phyloP scores from a whole-genome alignment of 2,888 invertebrate species.

The Nebria brevicollis region DNA sequence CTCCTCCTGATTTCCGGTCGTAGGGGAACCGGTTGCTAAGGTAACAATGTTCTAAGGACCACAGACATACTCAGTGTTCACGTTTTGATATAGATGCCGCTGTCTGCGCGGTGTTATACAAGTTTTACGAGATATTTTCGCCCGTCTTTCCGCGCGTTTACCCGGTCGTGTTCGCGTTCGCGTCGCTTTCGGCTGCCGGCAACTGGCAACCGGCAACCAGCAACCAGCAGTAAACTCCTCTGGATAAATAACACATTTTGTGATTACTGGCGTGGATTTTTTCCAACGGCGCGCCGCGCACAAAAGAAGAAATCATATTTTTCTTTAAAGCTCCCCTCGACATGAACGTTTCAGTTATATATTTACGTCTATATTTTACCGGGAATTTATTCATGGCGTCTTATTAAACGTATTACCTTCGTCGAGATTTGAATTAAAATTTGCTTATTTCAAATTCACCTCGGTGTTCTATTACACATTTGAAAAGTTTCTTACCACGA shows the following conservation, averaged over 20 bases:
- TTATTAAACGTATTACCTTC: background rate
- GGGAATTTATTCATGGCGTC: background rate
- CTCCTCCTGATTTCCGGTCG: slow-evolving; percentile 46
- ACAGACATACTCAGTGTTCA: slow-evolving; percentile 59
- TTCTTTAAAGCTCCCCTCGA: background rate
- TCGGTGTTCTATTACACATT: background rate
- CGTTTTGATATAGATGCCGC: slow-evolving; percentile 40
- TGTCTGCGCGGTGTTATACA: slow-evolving; percentile 33
- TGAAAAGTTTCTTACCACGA: too few relatives aligned
- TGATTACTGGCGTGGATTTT: slow-evolving; percentile 20
- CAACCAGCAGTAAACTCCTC: slow-evolving; percentile 62
- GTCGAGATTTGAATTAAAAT: background rate
- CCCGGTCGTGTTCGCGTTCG: background rate
- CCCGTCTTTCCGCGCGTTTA: slow-evolving; percentile 28
- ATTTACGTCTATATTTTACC: background rate
- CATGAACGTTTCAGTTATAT: background rate
- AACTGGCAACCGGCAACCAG: slow-evolving; percentile 57
- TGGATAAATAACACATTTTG: slow-evolving; percentile 54
- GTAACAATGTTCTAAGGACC: slow-evolving; percentile 62
- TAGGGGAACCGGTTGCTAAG: slow-evolving; percentile 58
- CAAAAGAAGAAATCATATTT: slow-evolving; percentile 7
- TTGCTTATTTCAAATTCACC: background rate
- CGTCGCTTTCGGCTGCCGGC: too few relatives aligned
- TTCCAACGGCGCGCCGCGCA: slow-evolving; percentile 4
- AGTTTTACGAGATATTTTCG: slow-evolving; percentile 38